Evolutionary conservation across 2,797 vertebrate species (phyloP).

Genomic region (Ptychadena robeensis): DNA sequence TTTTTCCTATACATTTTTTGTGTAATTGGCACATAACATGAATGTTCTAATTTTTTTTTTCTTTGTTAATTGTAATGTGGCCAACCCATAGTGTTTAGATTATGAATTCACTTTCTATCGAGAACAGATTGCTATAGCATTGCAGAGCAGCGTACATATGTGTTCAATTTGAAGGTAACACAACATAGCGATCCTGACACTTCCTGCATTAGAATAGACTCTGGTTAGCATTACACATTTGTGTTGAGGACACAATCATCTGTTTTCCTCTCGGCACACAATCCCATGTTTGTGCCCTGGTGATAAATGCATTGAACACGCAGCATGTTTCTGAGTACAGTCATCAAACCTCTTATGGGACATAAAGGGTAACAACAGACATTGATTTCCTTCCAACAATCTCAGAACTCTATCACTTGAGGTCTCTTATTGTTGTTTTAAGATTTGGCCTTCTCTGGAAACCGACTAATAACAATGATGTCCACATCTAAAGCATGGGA

Average conservation of each 20-base stretch:
- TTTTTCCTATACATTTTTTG: too few relatives aligned
- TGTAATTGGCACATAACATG: too few relatives aligned
- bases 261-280: conserved; percentile 1
- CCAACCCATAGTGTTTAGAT: too few relatives aligned
- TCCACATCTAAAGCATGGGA: conserved; percentile 48
- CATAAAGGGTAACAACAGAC: conserved; percentile 44
- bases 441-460: conserved; percentile 42
- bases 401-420: conserved; percentile 53
- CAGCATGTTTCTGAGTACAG: conserved; percentile 25
- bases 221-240: conserved; percentile 19
- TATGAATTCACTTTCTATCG: too few relatives aligned
- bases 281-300: conserved; percentile 29
- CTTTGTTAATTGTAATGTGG: too few relatives aligned
- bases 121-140: too few relatives aligned
- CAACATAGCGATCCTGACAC: too few relatives aligned
- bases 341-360: conserved; percentile 48
- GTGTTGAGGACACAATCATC: background rate
- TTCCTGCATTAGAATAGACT: too few relatives aligned
- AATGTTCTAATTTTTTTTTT: too few relatives aligned
- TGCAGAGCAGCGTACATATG: too few relatives aligned
- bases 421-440: conserved; percentile 59
- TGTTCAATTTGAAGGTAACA: too few relatives aligned
- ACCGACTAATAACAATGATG: conserved; percentile 33
- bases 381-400: conserved; percentile 54
- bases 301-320: conserved; percentile 35